phyloP scores from a whole-genome alignment of 2,888 invertebrate species.

The Cloeon dipterum region DNA sequence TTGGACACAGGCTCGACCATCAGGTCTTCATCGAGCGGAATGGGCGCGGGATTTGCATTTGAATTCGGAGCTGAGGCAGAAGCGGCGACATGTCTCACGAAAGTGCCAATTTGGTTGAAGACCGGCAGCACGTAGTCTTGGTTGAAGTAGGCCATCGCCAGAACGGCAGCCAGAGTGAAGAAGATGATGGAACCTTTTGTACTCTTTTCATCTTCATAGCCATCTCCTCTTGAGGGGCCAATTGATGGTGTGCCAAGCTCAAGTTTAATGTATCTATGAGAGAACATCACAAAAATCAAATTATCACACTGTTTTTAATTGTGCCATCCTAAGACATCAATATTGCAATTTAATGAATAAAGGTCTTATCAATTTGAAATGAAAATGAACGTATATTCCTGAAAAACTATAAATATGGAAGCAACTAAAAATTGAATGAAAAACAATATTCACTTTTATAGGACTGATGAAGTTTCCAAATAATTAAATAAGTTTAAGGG shows the following conservation, averaged over 20 bases:
- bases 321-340: no score
- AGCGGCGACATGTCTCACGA: background rate
- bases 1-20: slow-evolving; percentile 1
- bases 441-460: no score
- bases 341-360: no score
- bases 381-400: no score
- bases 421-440: no score
- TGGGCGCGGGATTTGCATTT: background rate
- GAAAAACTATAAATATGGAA: no score
- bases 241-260: background rate
- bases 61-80: background rate
- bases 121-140: background rate
- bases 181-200: background rate
- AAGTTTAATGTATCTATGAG: background rate
- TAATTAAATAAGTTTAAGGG: no score
- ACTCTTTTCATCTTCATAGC: background rate
- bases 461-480: no score
- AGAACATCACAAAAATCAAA: no score
- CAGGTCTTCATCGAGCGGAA: background rate
- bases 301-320: no score
- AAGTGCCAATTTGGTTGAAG: background rate
- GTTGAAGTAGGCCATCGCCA: background rate
- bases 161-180: background rate
- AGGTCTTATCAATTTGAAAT: no score
- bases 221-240: background rate